These are phyloP conservation scores for Sitta carolinensis DNA, from an alignment of 2,797 vertebrate species.

Conservation along the genomic window DNA sequence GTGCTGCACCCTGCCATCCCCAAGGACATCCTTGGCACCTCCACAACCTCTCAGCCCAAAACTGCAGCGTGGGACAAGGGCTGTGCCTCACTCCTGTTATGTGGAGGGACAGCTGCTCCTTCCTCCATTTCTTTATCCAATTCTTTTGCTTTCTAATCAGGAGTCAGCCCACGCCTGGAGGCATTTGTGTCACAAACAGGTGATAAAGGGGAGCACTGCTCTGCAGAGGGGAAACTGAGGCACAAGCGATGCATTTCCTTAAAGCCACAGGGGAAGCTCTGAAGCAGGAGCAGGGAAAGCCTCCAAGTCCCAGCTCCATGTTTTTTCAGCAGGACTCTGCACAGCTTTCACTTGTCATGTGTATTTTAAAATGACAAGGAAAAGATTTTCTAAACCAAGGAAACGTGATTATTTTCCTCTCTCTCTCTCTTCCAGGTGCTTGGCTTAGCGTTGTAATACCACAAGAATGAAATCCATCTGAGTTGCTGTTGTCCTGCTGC, in stretches of 20 bases:
- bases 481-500: conserved; percentile 66
- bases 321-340: neutral
- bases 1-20: neutral
- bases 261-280: neutral
- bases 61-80: rapidly evolving
- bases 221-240: conserved; percentile 12
- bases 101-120: neutral
- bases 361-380: conserved; percentile 24
- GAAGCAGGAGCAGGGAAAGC: neutral
- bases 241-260: rapidly evolving
- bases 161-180: neutral
- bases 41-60: rapidly evolving
- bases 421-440: conserved; percentile 5
- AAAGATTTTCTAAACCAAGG: conserved; percentile 17
- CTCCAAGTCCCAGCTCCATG: neutral
- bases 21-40: neutral
- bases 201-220: neutral
- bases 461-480: conserved; percentile 27
- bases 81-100: rapidly evolving
- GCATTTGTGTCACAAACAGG: neutral
- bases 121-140: neutral
- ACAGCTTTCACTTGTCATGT: neutral
- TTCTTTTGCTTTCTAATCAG: neutral
- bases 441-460: neutral
- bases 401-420: conserved; percentile 14